Evolutionary conservation across 2,113 vertebrate species (phyloP), one percentile per base, ranked within the genome.

Genomic region (Reinhardtius hippoglossoides): DNA sequence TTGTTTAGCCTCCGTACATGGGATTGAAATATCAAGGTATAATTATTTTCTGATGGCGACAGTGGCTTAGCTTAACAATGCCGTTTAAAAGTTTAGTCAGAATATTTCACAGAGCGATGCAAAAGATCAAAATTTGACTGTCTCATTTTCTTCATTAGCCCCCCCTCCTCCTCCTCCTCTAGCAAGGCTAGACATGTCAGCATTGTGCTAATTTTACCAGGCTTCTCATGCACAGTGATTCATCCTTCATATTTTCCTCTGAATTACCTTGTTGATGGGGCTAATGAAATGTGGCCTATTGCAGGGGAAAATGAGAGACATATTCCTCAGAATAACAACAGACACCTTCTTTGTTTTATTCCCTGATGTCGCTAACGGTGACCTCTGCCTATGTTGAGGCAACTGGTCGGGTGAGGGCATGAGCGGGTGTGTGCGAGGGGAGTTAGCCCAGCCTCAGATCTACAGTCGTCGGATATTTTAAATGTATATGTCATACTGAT

Each of bases 181-280:
- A 72, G 67, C 61, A 21, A 23, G 55, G 73, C 65, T 71, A 59
- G 52, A 67, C 80, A 62, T 64, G 76, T 80, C 70, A 50, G 78
- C 78, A 58, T 62, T 69, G 63, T 67, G 24, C 71, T 57, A 3
- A 55, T 69, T 84, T 89, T 87, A 82, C 44, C 66, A 88, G 76
- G 80, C 85, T 80, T 75, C 82, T 85, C 90, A 90, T 70, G 55
- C 64, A 64, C 68, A 60, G 64, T 75, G 78, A 89, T 92, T 85
- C 80, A 82, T 75, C 79, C 81, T 80, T 88, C 63, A 83, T 85
- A 83, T 90, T 90, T 91, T 83, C 81, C 76, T 84, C 42, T 65
- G 74, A 89, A 91, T 84, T 87, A 88, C 84, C 80, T 88, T 37
- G 50, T 66, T 89, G 89, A 91, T 83, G 73, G 70, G 74, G 85